Conservation (phyloP, 2,797 vertebrate genomes). For the Sebastes trivittatus region DNA sequence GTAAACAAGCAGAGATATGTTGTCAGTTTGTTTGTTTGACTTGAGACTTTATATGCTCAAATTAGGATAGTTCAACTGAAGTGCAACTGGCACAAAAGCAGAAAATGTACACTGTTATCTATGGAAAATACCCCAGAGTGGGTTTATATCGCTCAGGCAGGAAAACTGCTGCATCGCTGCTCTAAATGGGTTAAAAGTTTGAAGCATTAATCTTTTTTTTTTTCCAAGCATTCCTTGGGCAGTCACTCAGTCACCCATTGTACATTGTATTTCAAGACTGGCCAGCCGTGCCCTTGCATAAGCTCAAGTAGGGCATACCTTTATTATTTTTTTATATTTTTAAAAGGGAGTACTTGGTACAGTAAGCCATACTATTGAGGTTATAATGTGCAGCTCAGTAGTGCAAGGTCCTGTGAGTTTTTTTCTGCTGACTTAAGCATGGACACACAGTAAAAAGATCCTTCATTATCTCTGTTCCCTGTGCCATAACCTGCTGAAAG, state of each 20-base stretch:
- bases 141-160: conserved; percentile 32
- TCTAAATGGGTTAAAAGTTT: conserved; percentile 44
- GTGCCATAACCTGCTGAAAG: conserved; percentile 14
- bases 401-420: conserved; percentile 15
- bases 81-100: conserved; percentile 34
- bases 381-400: conserved; percentile 27
- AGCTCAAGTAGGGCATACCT: conserved; percentile 30
- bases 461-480: conserved; percentile 28
- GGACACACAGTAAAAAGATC: conserved; percentile 4
- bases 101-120: conserved; percentile 51
- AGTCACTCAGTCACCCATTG: conserved; percentile 41
- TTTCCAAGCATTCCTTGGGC: conserved; percentile 24
- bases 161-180: conserved; percentile 45
- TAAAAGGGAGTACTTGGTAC: conserved; percentile 4
- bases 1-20: conserved; percentile 33
- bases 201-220: conserved; percentile 46
- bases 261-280: conserved; percentile 27
- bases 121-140: conserved; percentile 46
- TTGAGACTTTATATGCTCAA: conserved; percentile 36
- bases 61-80: conserved; percentile 46
- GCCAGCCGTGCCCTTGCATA: conserved; percentile 20
- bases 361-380: conserved; percentile 10
- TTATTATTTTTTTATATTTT: not conserved
- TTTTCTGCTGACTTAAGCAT: conserved; percentile 43
- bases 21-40: conserved; percentile 47